Base-by-base conservation (phyloP, 2,113 vertebrate species). In the Charina bottae region DNA sequence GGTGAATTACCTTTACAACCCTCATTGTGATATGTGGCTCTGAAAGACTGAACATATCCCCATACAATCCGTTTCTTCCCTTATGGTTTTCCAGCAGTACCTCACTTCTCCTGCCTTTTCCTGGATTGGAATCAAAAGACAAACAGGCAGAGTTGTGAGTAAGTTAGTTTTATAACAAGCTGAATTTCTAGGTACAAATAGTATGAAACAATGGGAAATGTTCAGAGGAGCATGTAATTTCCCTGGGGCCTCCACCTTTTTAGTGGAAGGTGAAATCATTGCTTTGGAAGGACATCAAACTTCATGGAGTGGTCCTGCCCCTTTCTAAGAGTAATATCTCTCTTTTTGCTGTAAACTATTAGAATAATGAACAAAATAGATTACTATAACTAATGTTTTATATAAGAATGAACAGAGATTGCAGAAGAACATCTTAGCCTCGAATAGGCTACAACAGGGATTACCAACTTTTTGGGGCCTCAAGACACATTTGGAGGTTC, bases 261-360 rank as follows among this genome's bases (percentile, higher is more conserved):
- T 92, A 84, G 24, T 10, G n/a, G 13, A 64, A 62, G 56, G 37
- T 64, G 88, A 89, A 92, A 92, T 92, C 91, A 85, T 84, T 92
- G 28, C 46, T 42, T 92, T 92, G 87, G 91, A 89, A 78, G 72
- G 4, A 85, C 46, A 62, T 92, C 56, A 89, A 92, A 58, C 72
- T 84, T 84, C 72, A 84, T 21, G 5, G 9, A 83, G 4, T 60
- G 26, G 46, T 60, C 46, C 87, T 60, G 42, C 42, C 78, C 46
- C 78, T 92, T 64, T 83, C 72, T 64, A 37, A 85, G 42, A 84
- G 46, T 85, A 89, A 85, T 54, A 33, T 62, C 62, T 6, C 19
- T 24, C 15, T 84, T 89, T 59, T 59, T 55, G 42, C 56, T 60
- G 28, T n/a, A 72, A 12, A 19, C 33, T 42, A 10, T 87, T 56